A percentile compares a stretch with the other conserved stretches of the same genome.
phyloP scores from a whole-genome alignment of 2,113 vertebrate genomes.

The Odocoileus virginianus region DNA sequence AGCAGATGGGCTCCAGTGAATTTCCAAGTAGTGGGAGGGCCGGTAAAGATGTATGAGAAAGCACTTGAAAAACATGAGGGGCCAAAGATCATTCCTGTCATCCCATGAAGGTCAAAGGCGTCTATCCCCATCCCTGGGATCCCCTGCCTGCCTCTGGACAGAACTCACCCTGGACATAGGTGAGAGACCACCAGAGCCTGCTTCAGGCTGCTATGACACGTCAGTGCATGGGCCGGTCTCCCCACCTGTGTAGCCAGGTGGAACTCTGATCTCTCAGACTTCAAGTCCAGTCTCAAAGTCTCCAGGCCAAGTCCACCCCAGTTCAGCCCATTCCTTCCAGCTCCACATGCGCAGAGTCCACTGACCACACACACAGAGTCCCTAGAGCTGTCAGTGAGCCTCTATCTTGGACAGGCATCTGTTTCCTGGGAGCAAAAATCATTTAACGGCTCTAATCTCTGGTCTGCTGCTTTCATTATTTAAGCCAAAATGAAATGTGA shows the following conservation, averaged over 20 bases:
- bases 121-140: neutral
- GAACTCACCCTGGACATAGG: fast-evolving
- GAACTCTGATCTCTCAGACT: neutral
- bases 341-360: fast-evolving
- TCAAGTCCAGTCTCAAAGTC: fast-evolving
- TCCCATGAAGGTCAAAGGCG: fast-evolving
- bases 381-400: neutral
- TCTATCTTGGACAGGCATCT: constrained; percentile 32
- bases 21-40: fast-evolving
- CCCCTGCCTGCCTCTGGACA: neutral
- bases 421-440: constrained; percentile 42
- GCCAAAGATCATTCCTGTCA: fast-evolving
- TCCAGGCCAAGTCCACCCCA: fast-evolving
- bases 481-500: constrained; percentile 66
- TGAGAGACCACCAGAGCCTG: too few species aligned
- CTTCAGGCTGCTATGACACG: fast-evolving
- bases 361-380: neutral
- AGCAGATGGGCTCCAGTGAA: too few species aligned
- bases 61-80: fast-evolving
- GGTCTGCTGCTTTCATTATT: constrained; percentile 68
- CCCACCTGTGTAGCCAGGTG: fast-evolving
- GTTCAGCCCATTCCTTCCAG: neutral
- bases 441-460: constrained; percentile 53
- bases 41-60: fast-evolving
- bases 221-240: fast-evolving